Evolutionary conservation across 2,888 invertebrate species (phyloP).

Genomic region (Nephrotoma guestfalica): DNA sequence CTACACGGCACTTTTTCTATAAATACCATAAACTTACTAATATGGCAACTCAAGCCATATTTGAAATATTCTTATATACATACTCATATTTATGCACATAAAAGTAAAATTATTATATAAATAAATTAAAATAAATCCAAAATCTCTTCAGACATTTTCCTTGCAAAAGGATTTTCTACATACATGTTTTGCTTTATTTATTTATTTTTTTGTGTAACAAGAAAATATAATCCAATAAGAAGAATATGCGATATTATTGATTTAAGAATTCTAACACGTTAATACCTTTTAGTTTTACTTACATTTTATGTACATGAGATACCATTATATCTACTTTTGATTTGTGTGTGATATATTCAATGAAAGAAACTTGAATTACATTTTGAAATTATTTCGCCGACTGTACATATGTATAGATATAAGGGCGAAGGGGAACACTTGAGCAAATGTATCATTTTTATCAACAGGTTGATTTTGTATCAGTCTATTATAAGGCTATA

Average conservation of each 20-base stretch:
- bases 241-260: slow-evolving; percentile 11
- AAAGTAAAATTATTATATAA: background rate
- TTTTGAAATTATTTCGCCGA: background rate
- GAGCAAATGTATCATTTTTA: background rate
- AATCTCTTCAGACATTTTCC: slow-evolving; percentile 5
- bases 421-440: background rate
- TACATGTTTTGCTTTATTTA: background rate
- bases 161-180: slow-evolving; percentile 2
- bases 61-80: background rate
- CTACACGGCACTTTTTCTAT: no score
- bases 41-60: background rate
- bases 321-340: background rate
- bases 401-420: background rate
- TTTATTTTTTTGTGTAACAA: background rate
- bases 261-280: slow-evolving; percentile 10
- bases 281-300: slow-evolving; percentile 6
- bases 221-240: slow-evolving; percentile 18
- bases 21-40: background rate
- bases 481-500: background rate
- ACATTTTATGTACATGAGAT: background rate
- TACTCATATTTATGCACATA: background rate
- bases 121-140: slow-evolving; percentile 4
- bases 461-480: background rate
- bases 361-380: background rate
- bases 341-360: background rate